Percentiles rank a stretch among this genome's conserved stretches.
Conservation (phyloP, 2,797 vertebrate species). For the Semaprochilodus insignis region DNA sequence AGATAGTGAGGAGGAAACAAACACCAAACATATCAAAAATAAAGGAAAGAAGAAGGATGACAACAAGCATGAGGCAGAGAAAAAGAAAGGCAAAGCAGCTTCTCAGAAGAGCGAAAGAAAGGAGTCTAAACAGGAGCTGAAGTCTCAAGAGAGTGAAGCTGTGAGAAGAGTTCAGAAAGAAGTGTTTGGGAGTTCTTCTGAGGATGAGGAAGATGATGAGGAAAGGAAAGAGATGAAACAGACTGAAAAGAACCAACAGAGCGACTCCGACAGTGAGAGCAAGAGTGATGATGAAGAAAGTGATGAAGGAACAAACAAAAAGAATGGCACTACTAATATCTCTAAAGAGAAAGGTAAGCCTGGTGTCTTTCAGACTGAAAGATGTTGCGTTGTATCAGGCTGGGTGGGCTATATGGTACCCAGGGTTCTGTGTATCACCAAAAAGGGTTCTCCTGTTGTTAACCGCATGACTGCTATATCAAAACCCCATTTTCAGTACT, state of each 20-base stretch:
- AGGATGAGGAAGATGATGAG: constrained; percentile 48
- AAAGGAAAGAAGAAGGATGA: not conserved
- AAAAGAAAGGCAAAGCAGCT: constrained; percentile 37
- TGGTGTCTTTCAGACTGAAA: constrained; percentile 25
- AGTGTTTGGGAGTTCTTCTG: constrained; percentile 56
- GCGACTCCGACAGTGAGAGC: not conserved
- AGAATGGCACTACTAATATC: constrained; percentile 10
- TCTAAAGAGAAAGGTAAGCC: constrained; percentile 47
- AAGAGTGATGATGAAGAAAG: constrained; percentile 14
- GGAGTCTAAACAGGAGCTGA: not conserved
- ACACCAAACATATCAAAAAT: not conserved
- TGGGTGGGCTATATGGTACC: no score
- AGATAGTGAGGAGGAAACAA: constrained; percentile 7
- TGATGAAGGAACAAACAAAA: constrained; percentile 27
- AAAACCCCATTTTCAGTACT: no score
- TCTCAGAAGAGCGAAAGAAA: constrained; percentile 13
- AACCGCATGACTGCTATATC: no score
- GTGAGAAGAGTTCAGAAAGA: constrained; percentile 54
- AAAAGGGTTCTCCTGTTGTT: no score
- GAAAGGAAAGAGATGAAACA: constrained; percentile 15
- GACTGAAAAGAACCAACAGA: not conserved
- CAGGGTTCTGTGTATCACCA: no score
- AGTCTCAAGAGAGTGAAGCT: constrained; percentile 24
- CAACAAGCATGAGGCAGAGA: constrained; percentile 40
- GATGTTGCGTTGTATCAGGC: no score